Percentiles rank a stretch among this genome's conserved stretches.
Conservation (phyloP, 1,140 invertebrate species). For the Triops cancriformis region DNA sequence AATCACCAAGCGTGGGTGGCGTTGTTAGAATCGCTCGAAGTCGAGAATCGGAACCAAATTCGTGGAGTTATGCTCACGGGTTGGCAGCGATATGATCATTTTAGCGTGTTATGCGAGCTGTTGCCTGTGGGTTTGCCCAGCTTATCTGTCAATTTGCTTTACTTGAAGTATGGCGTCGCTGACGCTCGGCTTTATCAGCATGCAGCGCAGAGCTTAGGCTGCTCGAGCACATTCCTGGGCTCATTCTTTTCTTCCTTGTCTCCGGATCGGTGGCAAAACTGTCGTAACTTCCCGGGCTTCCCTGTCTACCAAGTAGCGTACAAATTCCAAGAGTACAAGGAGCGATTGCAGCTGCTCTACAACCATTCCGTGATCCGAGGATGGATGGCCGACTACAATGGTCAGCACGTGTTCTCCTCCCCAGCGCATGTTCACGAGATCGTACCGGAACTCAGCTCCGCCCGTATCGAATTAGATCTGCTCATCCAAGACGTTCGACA, state of each 20-base stretch:
- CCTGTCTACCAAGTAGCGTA: slow-evolving; percentile 32
- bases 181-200: slow-evolving; percentile 30
- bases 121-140: slow-evolving; percentile 54
- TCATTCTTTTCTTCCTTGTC: slow-evolving; percentile 34
- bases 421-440: slow-evolving; percentile 38
- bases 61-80: slow-evolving; percentile 46
- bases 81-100: slow-evolving; percentile 56
- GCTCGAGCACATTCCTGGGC: slow-evolving; percentile 32
- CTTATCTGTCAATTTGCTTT: slow-evolving; percentile 38
- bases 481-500: slow-evolving; percentile 33
- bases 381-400: slow-evolving; percentile 39
- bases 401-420: slow-evolving; percentile 38
- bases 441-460: slow-evolving; percentile 32
- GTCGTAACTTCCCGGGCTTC: slow-evolving; percentile 38
- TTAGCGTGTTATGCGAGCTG: slow-evolving; percentile 55
- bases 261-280: slow-evolving; percentile 31
- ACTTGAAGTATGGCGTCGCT: slow-evolving; percentile 26
- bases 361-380: slow-evolving; percentile 36
- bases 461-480: slow-evolving; percentile 34
- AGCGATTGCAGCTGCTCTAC: slow-evolving; percentile 30
- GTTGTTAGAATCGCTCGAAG: background rate
- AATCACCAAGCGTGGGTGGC: slow-evolving; percentile 43
- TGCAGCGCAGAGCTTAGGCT: slow-evolving; percentile 31
- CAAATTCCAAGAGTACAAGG: slow-evolving; percentile 26
- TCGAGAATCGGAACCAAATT: slow-evolving; percentile 34